Evolutionary conservation across 37 sponge, comb jelly and placozoan genomes (phyloP).

Genomic region (Ianthella basta): DNA sequence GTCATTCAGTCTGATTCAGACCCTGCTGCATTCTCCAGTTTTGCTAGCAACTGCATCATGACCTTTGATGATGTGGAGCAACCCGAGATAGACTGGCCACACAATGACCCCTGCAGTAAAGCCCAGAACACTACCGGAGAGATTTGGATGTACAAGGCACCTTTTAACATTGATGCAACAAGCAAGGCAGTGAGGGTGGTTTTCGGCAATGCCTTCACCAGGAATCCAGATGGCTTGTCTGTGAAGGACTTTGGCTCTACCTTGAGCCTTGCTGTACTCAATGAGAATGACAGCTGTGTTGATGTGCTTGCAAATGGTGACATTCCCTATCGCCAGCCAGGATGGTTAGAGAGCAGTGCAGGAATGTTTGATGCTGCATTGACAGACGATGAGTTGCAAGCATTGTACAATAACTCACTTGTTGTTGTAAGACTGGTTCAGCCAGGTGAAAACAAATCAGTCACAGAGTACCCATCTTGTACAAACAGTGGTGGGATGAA

Average conservation of each 20-base stretch:
- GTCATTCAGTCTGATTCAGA: neutral
- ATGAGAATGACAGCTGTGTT: neutral
- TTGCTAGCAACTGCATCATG: slow-evolving; percentile 15
- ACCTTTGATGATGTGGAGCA: slow-evolving; percentile 25
- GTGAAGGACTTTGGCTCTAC: neutral
- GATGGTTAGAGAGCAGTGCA: slow-evolving; percentile 14
- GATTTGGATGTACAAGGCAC: slow-evolving; percentile 22
- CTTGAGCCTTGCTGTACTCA: neutral
- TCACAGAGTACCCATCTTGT: neutral
- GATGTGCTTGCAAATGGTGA: neutral
- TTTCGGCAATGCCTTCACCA: neutral
- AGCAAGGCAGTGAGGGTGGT: neutral
- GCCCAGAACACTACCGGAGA: neutral
- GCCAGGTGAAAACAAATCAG: neutral
- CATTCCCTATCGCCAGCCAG: neutral
- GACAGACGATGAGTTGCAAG: neutral
- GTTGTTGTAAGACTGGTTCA: neutral
- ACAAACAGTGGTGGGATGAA: too few relatives aligned
- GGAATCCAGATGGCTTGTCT: neutral
- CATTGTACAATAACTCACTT: neutral
- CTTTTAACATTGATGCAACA: slow-evolving; percentile 3
- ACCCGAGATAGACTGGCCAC: neutral
- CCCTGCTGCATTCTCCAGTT: neutral
- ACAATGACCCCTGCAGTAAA: neutral
- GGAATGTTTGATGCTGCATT: neutral